These are phyloP conservation scores for Stegostoma tigrinum DNA, from an alignment of 2,113 vertebrate species.

Conservation along the genomic window DNA sequence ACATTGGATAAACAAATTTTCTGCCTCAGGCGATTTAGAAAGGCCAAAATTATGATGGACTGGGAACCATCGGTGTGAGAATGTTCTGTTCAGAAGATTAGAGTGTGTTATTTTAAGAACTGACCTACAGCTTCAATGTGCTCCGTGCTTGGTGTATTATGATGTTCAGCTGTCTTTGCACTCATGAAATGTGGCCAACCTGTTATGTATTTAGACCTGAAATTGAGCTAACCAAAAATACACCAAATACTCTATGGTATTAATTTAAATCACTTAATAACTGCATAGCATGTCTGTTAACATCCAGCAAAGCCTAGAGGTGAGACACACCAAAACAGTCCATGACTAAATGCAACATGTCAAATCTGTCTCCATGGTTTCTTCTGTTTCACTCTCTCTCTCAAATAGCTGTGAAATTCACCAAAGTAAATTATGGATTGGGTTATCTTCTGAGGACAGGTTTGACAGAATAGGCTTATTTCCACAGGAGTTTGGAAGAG, in stretches of 20 bases:
- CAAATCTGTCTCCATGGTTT: neutral
- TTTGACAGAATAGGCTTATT: too few relatives aligned
- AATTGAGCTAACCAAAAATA: neutral
- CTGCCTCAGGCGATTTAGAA: neutral
- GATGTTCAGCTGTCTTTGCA: neutral
- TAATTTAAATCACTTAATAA: neutral
- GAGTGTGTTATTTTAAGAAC: constrained; percentile 13
- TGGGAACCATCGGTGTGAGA: neutral
- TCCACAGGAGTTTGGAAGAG: too few relatives aligned
- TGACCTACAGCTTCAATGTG: neutral
- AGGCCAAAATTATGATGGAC: neutral
- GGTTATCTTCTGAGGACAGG: too few relatives aligned
- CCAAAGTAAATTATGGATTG: neutral
- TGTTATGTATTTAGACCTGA: neutral
- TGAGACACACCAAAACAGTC: neutral
- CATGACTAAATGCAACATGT: neutral
- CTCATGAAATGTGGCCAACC: neutral
- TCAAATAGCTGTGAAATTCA: neutral
- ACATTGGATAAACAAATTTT: constrained; percentile 14
- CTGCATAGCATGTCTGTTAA: neutral
- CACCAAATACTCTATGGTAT: neutral
- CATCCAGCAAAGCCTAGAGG: neutral
- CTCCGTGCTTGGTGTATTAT: neutral
- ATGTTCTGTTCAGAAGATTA: neutral
- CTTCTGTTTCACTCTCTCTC: neutral